Evolutionary conservation across 1,140 invertebrate species (phyloP).

Genomic region (Macrosteles quadrilineatus): DNA sequence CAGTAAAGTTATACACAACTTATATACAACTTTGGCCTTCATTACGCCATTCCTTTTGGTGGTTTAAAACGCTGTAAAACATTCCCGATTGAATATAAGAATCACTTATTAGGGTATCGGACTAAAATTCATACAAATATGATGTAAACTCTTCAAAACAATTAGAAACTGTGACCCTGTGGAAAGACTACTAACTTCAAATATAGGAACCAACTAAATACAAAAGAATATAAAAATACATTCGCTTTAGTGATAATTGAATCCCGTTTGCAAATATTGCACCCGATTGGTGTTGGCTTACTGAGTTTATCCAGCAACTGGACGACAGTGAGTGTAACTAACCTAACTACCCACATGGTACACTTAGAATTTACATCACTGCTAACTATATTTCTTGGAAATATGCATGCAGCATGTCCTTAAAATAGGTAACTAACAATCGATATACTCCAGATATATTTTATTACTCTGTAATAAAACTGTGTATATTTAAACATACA

Average conservation of each 20-base stretch:
- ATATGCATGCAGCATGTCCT: slow-evolving; percentile 13
- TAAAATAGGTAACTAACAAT: not conserved
- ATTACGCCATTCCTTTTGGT: not conserved
- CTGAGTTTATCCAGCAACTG: slow-evolving; percentile 31
- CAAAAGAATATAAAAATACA: slow-evolving; percentile 19
- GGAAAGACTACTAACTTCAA: not conserved
- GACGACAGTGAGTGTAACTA: not conserved
- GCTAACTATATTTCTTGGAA: slow-evolving; percentile 26
- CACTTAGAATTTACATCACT: not conserved
- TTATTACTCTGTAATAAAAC: slow-evolving; percentile 19
- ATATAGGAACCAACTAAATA: slow-evolving; percentile 26
- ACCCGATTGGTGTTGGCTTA: slow-evolving; percentile 40
- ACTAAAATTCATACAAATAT: slow-evolving; percentile 13
- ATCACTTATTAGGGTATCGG: not conserved
- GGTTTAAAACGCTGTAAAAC: slow-evolving; percentile 6
- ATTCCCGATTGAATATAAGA: not conserved
- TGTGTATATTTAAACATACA: slow-evolving; percentile 8
- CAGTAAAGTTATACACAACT: slow-evolving; percentile 1
- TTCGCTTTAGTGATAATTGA: slow-evolving; percentile 5
- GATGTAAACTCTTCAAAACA: slow-evolving; percentile 14
- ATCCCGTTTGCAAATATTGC: slow-evolving; percentile 21
- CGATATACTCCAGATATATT: not conserved
- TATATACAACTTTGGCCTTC: not conserved
- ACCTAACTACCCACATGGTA: not conserved
- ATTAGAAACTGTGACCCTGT: slow-evolving; percentile 5